Percentiles rank a stretch among this genome's conserved stretches.
Conservation (phyloP, 1,140 invertebrate genomes). For the Drosophila sproati region DNA sequence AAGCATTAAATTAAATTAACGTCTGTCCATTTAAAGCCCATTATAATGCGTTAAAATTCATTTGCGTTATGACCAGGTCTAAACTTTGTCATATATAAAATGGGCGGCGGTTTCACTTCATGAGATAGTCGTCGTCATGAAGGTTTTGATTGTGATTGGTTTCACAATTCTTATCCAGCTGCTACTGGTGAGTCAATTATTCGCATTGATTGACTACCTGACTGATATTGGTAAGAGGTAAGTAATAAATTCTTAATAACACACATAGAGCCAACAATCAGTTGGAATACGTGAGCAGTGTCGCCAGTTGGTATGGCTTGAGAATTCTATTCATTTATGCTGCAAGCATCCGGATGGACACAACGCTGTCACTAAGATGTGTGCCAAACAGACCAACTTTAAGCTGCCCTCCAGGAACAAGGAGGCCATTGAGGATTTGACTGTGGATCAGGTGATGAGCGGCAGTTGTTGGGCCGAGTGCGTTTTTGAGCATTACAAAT, state of each 20-base stretch:
- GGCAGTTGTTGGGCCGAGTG: slow-evolving; percentile 68
- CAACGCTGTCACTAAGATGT: slow-evolving; percentile 59
- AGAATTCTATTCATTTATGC: slow-evolving; percentile 72
- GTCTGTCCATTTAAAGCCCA: slow-evolving; percentile 29
- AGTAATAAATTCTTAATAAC: background rate
- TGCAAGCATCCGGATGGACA: slow-evolving; percentile 73
- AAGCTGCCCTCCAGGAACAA: slow-evolving; percentile 44
- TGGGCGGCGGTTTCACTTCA: background rate
- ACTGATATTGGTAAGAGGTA: background rate
- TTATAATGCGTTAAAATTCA: slow-evolving; percentile 36
- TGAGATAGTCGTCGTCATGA: slow-evolving; percentile 6
- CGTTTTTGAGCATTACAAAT: slow-evolving; percentile 62
- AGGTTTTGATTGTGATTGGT: background rate
- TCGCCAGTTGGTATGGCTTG: slow-evolving; percentile 53
- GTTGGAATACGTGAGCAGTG: slow-evolving; percentile 43
- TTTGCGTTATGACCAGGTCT: slow-evolving; percentile 9
- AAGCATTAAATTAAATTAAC: slow-evolving; percentile 28
- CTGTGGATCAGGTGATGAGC: slow-evolving; percentile 59
- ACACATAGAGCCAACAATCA: slow-evolving; percentile 2
- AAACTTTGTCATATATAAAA: slow-evolving; percentile 14
- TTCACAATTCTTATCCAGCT: background rate
- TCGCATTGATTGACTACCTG: background rate
- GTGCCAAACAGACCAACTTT: slow-evolving; percentile 62
- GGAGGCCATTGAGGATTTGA: slow-evolving; percentile 68
- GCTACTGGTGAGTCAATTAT: slow-evolving; percentile 14